A percentile compares a stretch with the other conserved stretches of the same genome.
Evolutionary conservation across 2,888 invertebrate genomes (phyloP).

Genomic region (Plagiodera versicolora): DNA sequence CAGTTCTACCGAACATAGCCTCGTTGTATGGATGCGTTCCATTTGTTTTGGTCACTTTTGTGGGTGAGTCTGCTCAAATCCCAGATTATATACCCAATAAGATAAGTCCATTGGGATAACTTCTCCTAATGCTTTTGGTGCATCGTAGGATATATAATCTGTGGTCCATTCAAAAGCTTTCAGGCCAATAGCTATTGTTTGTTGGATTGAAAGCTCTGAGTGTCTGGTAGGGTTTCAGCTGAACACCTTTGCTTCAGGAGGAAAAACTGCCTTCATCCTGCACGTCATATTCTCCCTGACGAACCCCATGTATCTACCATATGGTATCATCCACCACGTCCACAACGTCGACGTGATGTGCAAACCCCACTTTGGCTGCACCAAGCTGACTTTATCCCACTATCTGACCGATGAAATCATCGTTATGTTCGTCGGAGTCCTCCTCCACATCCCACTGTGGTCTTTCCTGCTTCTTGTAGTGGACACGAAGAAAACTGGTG

Average conservation of each 20-base stretch:
- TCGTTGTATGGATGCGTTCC: constrained; percentile 76
- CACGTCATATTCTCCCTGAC: constrained; percentile 74
- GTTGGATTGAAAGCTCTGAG: too few species aligned
- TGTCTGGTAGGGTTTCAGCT: too few species aligned
- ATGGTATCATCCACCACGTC: constrained; percentile 80
- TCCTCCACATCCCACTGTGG: constrained; percentile 71
- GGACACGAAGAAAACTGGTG: constrained; percentile 70
- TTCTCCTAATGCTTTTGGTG: too few species aligned
- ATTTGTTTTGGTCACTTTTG: constrained; percentile 69
- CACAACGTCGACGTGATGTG: constrained; percentile 76
- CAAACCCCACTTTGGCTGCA: constrained; percentile 68
- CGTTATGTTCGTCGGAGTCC: constrained; percentile 66
- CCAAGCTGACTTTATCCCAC: constrained; percentile 62
- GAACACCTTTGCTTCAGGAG: constrained; percentile 61
- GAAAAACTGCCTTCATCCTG: constrained; percentile 67
- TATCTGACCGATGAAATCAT: constrained; percentile 75
- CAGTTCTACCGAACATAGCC: constrained; percentile 75
- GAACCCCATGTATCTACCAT: constrained; percentile 81
- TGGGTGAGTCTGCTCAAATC: constrained; percentile 58
- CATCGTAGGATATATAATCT: too few species aligned
- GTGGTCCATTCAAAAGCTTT: too few species aligned
- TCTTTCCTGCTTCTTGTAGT: constrained; percentile 65
- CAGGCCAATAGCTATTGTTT: too few species aligned
- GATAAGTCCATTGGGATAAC: too few species aligned
- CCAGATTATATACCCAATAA: too few species aligned